These are phyloP conservation scores for Brachycybe producta DNA, from an alignment of 2,888 invertebrate genomes.

Conservation along the genomic window DNA sequence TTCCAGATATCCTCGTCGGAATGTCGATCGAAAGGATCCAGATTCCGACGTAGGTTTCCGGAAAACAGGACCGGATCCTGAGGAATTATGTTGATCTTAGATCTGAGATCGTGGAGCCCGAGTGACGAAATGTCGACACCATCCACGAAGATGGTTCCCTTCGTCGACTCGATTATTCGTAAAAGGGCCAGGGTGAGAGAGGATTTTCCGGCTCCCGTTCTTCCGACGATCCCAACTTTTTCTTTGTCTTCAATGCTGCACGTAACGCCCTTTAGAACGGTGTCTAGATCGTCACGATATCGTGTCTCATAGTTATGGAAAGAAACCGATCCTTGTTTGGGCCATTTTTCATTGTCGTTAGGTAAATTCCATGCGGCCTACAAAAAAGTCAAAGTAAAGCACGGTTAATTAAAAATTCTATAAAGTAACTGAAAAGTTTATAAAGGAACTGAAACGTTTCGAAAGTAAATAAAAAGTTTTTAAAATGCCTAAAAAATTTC, in stretches of 20 bases:
- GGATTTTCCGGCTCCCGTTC: conserved; percentile 54
- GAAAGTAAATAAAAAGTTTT: no score
- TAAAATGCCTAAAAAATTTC: no score
- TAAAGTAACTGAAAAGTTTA: no score
- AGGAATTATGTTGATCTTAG: conserved; percentile 34
- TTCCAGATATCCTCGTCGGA: conserved; percentile 75
- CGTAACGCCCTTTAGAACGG: conserved; percentile 61
- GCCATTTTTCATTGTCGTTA: conserved; percentile 27
- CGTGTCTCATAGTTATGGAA: conserved; percentile 27
- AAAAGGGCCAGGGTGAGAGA: conserved; percentile 75
- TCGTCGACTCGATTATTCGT: conserved; percentile 73
- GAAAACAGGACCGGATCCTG: conserved; percentile 87
- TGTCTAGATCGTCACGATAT: conserved; percentile 29
- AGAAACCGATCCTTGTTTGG: conserved; percentile 27
- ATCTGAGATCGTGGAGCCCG: conserved; percentile 42
- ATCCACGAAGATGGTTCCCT: conserved; percentile 70
- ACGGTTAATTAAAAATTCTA: not conserved
- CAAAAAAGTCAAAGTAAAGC: not conserved
- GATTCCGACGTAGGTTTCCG: conserved; percentile 74
- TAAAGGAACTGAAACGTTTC: no score
- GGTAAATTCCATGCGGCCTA: conserved; percentile 5
- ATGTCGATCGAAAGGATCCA: conserved; percentile 73
- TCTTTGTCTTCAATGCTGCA: conserved; percentile 68
- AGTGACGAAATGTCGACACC: conserved; percentile 63
- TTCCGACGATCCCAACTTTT: conserved; percentile 38